Base-by-base conservation (phyloP, 2,888 invertebrate species). In the Meghimatium bilineatum region DNA sequence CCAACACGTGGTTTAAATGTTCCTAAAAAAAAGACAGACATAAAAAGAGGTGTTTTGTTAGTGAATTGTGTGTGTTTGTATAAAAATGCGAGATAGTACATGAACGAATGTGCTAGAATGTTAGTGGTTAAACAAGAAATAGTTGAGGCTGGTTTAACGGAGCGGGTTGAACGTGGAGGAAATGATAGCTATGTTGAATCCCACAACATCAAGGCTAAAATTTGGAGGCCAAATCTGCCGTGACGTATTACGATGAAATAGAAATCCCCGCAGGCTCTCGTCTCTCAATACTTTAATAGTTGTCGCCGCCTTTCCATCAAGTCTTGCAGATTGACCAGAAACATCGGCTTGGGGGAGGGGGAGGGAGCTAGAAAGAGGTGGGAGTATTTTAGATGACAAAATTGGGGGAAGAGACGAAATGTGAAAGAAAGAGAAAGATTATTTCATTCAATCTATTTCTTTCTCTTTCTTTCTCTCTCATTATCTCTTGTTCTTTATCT, bases 391-490 rank as follows among this genome's bases (percentile, higher is more conserved):
- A 23, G 10, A 5, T 17, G 60, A 23, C 5, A 60, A 26, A 60
- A 60, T 60, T 20, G 60, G 5, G 17, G 23, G 60, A 60, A 23
- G 5, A 26, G 23, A 17, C 5, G 10, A 17, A 26, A 20, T 49
- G 17, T 8, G 23, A 17, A 60, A 26, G 23, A 60, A 17, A 26
- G 60, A 60, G 60, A 26, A 26, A 60, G 60, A 60, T 17, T 17
- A 8, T 49, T 49, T 49, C 49, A 12, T 12, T 49, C 49, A 49
- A 49, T 49, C 49, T 82, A 34, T 77, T 52, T 82, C 69, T 82
- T 17, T 71, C 32, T 78, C 56, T 36, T 8, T 76, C 20, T 63
- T 17, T 76, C 3, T 82, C 12, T 49, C 23, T 60, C n/a, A 29
- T n/a, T 23, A 10, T 29, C 17, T 17, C 49, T 49, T 49, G 49